Base-by-base conservation (phyloP, 2,797 vertebrate genomes). In the Morelia viridis region DNA sequence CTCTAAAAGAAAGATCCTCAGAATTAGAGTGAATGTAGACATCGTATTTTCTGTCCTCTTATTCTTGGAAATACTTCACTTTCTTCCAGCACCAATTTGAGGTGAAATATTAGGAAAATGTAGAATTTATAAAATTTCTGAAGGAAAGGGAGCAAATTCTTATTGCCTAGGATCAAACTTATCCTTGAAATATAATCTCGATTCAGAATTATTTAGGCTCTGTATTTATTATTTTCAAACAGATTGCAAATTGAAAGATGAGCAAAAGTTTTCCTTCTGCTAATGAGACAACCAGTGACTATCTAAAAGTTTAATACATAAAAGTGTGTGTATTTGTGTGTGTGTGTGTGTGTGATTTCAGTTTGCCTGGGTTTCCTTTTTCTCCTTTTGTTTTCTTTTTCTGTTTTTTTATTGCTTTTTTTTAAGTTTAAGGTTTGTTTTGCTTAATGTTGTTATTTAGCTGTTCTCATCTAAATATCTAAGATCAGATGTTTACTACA, bases 1-100 rank as follows among this genome's bases (percentile, higher is more conserved):
- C 92, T 89, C 12, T 68, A 53, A 61, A 3, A 11, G 31, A 92
- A 93, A 94, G 80, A 26, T 0, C 9, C 2, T 0, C 10, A 4
- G 89, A 41, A 0, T 93, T 22, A 86, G 13, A 31, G 88, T 90
- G 22, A 87, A 91, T 4, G 15, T 1, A 91, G 22, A 26, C 68
- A 86, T 1, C 71, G 92, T 61, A 13, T 64, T 85, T 24, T 28
- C 76, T 85, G 92, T 50, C 26, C 61, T 88, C 35, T 94, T 87
- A 50, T 88, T 50, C 3, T 93, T 41, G 3, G 64, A 68, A 60
- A 26, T 15, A 46, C 28, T 89, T 50, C 12, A 57, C 7, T 89
- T 89, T 41, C 35, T 19, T 46, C 57, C 28, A 28, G 24, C 13
- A 41, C 31, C 24, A 86, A 12, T 86, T 46, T 91, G 31, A 28